Evolutionary conservation across 2,888 invertebrate genomes (phyloP).

Genomic region (Tiliacea citrago): DNA sequence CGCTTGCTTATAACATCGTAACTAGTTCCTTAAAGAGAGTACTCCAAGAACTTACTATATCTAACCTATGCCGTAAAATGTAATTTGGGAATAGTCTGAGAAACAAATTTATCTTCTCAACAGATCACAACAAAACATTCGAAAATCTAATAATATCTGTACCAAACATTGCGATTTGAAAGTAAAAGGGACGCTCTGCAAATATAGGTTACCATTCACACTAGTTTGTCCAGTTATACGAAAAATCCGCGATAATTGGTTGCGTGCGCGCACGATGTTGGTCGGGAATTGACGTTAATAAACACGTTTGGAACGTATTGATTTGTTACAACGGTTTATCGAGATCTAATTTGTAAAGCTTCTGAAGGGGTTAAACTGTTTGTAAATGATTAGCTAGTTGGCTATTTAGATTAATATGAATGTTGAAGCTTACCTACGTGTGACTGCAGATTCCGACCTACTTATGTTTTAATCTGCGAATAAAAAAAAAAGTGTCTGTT

Average conservation of each 20-base stretch:
- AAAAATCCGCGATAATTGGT: slow-evolving; percentile 69
- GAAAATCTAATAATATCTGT: slow-evolving; percentile 7
- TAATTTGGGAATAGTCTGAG: background rate
- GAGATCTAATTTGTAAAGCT: slow-evolving; percentile 57
- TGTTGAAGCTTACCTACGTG: background rate
- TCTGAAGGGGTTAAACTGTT: slow-evolving; percentile 54
- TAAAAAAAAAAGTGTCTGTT: no score
- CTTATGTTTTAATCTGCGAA: no score
- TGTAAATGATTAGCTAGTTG: slow-evolving; percentile 25
- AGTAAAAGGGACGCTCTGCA: slow-evolving; percentile 60
- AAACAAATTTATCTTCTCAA: background rate
- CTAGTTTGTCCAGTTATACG: slow-evolving; percentile 55
- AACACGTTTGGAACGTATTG: slow-evolving; percentile 65
- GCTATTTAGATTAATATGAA: slow-evolving; percentile 14
- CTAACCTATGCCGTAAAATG: no score
- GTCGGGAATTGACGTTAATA: slow-evolving; percentile 65
- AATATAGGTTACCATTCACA: slow-evolving; percentile 57
- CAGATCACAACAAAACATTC: slow-evolving; percentile 7
- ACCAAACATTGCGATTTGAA: slow-evolving; percentile 52
- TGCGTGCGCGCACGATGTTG: slow-evolving; percentile 65
- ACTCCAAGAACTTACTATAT: background rate
- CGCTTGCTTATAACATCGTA: background rate
- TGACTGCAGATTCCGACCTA: no score
- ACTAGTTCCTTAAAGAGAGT: background rate
- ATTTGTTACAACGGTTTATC: slow-evolving; percentile 61